phyloP scores from a whole-genome alignment of 64 coral and sea anemone species.

The Anthopleura sola region DNA sequence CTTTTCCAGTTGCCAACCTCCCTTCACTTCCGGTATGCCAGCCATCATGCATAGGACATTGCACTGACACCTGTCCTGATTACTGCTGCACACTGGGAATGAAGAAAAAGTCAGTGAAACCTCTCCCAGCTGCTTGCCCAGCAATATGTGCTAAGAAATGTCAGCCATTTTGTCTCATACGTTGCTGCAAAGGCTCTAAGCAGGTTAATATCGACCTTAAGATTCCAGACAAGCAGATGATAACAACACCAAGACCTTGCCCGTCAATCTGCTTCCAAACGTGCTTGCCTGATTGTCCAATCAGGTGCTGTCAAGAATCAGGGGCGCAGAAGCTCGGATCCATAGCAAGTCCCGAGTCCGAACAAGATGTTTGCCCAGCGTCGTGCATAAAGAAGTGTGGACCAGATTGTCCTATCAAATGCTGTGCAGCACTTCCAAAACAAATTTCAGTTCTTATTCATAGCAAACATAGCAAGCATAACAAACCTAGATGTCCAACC shows the following conservation, averaged over 20 bases:
- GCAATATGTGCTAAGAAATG: conserved; percentile 33
- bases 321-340: neutral
- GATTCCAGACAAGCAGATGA: neutral
- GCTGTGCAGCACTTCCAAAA: conserved; percentile 22
- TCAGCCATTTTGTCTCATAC: conserved; percentile 32
- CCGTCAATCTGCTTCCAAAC: neutral
- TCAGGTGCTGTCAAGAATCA: neutral
- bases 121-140: conserved; percentile 19
- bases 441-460: conserved; percentile 3
- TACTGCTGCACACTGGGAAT: conserved; percentile 44
- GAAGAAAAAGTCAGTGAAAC: neutral
- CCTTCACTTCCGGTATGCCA: conserved; percentile 29
- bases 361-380: neutral
- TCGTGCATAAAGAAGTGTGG: conserved; percentile 13
- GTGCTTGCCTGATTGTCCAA: conserved; percentile 24
- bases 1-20: conserved; percentile 4
- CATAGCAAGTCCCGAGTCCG: neutral
- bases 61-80: conserved; percentile 45
- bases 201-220: neutral
- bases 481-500: conserved; percentile 10
- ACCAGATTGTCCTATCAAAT: conserved; percentile 27
- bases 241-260: neutral
- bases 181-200: conserved; percentile 33
- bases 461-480: neutral
- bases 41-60: conserved; percentile 26